These are phyloP conservation scores for Scaptodrosophila latifasciaeformis DNA, from an alignment of 2,888 invertebrate species.

Conservation along the genomic window DNA sequence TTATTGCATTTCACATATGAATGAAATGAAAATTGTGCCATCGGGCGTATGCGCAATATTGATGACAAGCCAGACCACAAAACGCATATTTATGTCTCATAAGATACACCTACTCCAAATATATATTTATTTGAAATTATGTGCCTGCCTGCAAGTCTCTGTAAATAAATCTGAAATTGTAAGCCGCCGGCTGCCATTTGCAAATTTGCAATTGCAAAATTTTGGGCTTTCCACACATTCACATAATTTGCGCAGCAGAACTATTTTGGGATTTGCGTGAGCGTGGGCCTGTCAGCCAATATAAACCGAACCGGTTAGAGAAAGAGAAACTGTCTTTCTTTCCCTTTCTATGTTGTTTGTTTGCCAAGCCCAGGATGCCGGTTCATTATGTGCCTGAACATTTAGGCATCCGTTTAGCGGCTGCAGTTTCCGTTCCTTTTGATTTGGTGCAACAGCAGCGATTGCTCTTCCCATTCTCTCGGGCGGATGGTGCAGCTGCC, in stretches of 20 bases:
- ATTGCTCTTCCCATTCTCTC: conserved; percentile 16
- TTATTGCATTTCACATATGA: too few relatives aligned
- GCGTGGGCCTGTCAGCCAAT: conserved; percentile 38
- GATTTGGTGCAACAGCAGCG: conserved; percentile 47
- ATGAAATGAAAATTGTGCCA: neutral
- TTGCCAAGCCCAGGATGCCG: neutral
- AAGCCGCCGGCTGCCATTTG: conserved; percentile 22
- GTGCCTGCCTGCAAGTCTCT: neutral
- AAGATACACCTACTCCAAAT: conserved; percentile 18
- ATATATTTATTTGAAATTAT: too few relatives aligned
- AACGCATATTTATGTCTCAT: conserved; percentile 19
- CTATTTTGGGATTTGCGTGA: conserved; percentile 32
- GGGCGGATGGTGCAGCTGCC: conserved; percentile 52
- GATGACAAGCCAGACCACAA: neutral
- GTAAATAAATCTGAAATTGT: conserved; percentile 10
- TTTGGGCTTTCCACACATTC: conserved; percentile 52
- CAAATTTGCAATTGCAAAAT: conserved; percentile 49
- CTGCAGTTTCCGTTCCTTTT: conserved; percentile 25
- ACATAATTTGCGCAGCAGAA: conserved; percentile 46
- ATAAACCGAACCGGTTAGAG: conserved; percentile 50
- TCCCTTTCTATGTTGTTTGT: neutral
- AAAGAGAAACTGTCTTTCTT: neutral
- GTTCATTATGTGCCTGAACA: conserved; percentile 67
- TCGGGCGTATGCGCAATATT: neutral
- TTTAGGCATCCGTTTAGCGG: conserved; percentile 51